Percentiles rank a stretch among this genome's conserved stretches.
Evolutionary conservation across 2,797 vertebrate species (phyloP).

Genomic region (Buceros bicornis): DNA sequence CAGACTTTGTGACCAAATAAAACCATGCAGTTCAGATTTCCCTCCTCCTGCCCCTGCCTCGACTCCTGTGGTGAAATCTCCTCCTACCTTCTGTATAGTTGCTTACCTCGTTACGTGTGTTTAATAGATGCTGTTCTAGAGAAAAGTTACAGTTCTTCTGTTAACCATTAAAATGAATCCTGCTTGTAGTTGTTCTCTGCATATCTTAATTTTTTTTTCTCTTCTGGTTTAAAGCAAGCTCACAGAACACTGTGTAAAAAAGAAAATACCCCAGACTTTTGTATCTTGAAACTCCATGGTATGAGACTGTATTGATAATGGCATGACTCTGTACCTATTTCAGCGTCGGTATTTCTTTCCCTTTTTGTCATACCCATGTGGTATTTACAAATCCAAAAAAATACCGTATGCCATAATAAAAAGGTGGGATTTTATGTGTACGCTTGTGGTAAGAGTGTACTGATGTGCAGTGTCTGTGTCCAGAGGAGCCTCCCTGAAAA

Average conservation of each 20-base stretch:
- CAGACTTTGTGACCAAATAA: conserved; percentile 64
- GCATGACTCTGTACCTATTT: conserved; percentile 66
- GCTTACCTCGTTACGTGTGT: conserved; percentile 62
- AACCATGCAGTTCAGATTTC: conserved; percentile 18
- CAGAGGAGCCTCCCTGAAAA: background rate
- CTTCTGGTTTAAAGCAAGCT: conserved; percentile 45
- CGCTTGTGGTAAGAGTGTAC: background rate
- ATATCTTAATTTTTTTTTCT: background rate
- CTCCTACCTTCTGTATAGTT: conserved; percentile 51
- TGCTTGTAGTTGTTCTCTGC: conserved; percentile 50
- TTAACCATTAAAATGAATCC: conserved; percentile 55
- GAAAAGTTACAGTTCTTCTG: conserved; percentile 78
- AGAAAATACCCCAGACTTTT: conserved; percentile 31
- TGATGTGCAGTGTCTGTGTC: background rate
- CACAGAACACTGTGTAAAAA: conserved; percentile 64
- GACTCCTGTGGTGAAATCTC: conserved; percentile 59
- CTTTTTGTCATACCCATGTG: conserved; percentile 37
- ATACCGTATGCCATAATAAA: conserved; percentile 70
- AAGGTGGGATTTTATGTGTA: conserved; percentile 75
- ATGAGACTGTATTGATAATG: conserved; percentile 63
- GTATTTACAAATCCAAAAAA: conserved; percentile 36
- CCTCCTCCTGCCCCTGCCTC: conserved; percentile 5
- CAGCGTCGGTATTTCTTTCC: conserved; percentile 56
- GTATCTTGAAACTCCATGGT: conserved; percentile 64
- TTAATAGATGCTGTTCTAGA: conserved; percentile 78